Evolutionary conservation across 2,113 vertebrate genomes (phyloP), one percentile per base, ranked within the genome.

Genomic region (Ptilorrhoa leucosticta): DNA sequence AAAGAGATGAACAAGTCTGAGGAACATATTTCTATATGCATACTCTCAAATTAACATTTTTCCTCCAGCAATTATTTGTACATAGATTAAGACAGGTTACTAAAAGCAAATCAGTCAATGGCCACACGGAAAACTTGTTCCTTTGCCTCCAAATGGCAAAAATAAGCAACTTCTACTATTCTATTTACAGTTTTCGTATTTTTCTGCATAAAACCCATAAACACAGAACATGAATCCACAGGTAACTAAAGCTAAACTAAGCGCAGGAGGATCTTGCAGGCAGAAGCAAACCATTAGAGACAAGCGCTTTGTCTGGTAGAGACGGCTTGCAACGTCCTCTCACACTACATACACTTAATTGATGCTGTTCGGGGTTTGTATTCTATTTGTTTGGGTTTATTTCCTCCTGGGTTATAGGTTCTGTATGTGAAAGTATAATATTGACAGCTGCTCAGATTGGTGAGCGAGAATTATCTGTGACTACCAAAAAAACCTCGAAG

Each of bases 281-380:
- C 4, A 58, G 40, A 57, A 23, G 15, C 6, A 79, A 75, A 33
- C 7, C 9, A 26, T 35, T 37, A 73, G 21, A 78, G 24, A 30
- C 9, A 53, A 42, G 35, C 45, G 6, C 8, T 54, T 63, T 9
- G 19, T 45, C 28, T 40, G 27, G 30, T 2, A 35, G 39, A 75
- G 76, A 56, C 0, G 1, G 33, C 20, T 54, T 71, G 44, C 13
- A 47, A 50, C 0, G 1, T 87, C 51, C 33, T 50, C 7, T 57
- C 51, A 70, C 11, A 8, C 11, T 20, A 21, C 0, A 3, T 13
- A 39, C 1, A 12, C 5, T 13, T 27, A 19, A 54, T 1, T 51
- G 33, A 91, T 16, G 15, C 16, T 5, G 13, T 57, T 63, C 0
- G 0, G 10, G 11, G 4, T 66, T 70, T 73, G 11, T 13, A 27